Base-by-base conservation (phyloP, 2,797 vertebrate genomes). In the Melopsittacus undulatus region DNA sequence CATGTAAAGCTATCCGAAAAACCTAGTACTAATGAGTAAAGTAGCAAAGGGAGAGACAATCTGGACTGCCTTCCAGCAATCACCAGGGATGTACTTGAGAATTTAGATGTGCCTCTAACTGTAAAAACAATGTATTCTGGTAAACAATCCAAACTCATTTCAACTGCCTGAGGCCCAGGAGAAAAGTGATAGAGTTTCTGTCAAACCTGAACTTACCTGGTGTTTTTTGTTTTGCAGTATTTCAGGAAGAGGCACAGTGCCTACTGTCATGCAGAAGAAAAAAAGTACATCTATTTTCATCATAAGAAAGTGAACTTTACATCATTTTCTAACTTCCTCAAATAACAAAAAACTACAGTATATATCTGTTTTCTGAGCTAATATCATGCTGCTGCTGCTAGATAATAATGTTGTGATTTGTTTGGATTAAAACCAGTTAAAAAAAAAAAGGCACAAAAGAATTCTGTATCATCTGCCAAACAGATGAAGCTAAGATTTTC, bases 401-500 rank as follows among this genome's bases (percentile, higher is more conserved):
- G 49, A 70, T 54, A 87, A 70, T 89, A 90, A 86, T 68, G 51
- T 6, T 83, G 36, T 51, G 42, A 89, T 78, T 87, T 89, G 66
- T 77, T 82, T 89, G 68, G 56, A 90, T 83, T 80, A 88, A 89
- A 90, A 94, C 10, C 46, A 83, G 45, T 81, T 46, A 49, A 62
- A 64, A 89, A 54, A 56, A 57, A 40, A 21, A 29, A 27, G 0
- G 4, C 59, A 76, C 18, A 66, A 38, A 94, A 90, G 80, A 70
- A 87, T 87, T 79, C 46, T 94, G 23, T 13, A 43, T 96, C 92
- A 94, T 97, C 95, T 94, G 96, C n/a, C 42, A 56, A 68, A 73
- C 96, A 96, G 92, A 97, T 96, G 97, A 94, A 88, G 52, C n/a
- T 87, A 63, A 70, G 32, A 83, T 81, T 95, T 95, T 96, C 94